A percentile compares a stretch with the other conserved stretches of the same genome.
Conservation (phyloP, 2,797 vertebrate genomes). For the Phoeniculus purpureus region DNA sequence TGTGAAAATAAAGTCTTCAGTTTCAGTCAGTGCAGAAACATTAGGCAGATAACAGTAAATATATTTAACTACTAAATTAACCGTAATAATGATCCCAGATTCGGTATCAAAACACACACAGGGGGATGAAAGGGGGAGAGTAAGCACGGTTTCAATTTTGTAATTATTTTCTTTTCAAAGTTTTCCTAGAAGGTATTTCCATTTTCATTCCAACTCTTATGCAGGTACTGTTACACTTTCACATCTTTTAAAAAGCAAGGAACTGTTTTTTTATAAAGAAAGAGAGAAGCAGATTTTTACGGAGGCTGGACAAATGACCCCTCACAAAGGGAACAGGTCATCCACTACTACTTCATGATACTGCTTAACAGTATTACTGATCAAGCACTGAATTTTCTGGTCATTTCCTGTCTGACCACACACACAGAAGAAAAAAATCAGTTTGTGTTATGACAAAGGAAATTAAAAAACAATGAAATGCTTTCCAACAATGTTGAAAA, state of each 20-base stretch:
- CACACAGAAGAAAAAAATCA: not conserved
- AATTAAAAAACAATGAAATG: not conserved
- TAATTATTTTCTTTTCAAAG: not conserved
- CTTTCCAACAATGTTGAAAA: not conserved
- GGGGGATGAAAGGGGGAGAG: not conserved
- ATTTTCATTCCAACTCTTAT: not conserved
- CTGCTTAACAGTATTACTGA: not conserved
- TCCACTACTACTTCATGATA: not conserved
- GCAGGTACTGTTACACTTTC: not conserved
- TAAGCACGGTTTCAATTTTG: not conserved
- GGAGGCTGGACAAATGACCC: not conserved
- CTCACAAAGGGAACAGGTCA: not conserved
- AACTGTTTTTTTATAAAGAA: not conserved
- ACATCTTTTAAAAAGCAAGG: not conserved
- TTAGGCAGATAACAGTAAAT: not conserved
- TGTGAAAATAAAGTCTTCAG: not conserved
- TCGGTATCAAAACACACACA: not conserved
- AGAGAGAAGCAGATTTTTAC: accelerated
- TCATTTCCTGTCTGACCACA: not conserved
- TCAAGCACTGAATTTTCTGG: not conserved
- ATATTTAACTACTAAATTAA: not conserved
- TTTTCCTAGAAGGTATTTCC: not conserved
- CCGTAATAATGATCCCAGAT: not conserved
- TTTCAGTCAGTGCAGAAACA: not conserved
- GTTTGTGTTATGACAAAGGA: not conserved